Base-by-base conservation (phyloP, 2,888 invertebrate species). In the Aleiodes testaceus region DNA sequence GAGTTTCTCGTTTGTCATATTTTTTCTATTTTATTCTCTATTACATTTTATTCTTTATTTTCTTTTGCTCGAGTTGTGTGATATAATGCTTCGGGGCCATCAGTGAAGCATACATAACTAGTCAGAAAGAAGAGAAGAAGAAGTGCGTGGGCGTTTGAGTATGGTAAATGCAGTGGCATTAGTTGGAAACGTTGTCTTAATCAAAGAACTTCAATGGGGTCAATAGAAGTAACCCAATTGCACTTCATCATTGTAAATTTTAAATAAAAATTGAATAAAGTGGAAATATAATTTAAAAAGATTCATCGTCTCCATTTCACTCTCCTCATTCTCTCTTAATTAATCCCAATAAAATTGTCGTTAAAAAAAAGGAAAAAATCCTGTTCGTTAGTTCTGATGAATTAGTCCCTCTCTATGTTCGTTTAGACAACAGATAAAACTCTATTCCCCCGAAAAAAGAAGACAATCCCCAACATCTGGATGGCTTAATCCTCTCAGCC, bases 221-320 rank as follows among this genome's bases (percentile, higher is more conserved):
- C 69, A 73, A 73, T 73, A 44, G 53, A 63, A 59, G 16, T 66
- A 69, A 70, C 72, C 72, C 69, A 70, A 69, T 73, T 73, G 70
- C 66, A 7, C 12, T 16, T 20, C 20, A 20, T 36, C 36, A 11
- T 36, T 9, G 36, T 26, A 26, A 26, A 26, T 26, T 26, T 6
- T 36, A 36, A 36, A 36, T 36, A 11, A 36, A 36, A 36, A 6
- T 9, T 3, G 11, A 36, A 36, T 36, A 36, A 36, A 36, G 36
- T 36, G 11, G 36, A 6, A 11, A 36, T 36, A 36, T 9, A 36
- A 5, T 5, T 9, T 36, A 36, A 7, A 36, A 36, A 11, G 11
- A 36, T 7, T 36, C 2, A 6, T 36, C 36, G 5, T 36, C 11
- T 9, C 4, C 5, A 26, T 5, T 26, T 26, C 5, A 26, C 5